Conservation (phyloP, 37 sponge, comb jelly and placozoan species). For the Hexactinellida sp. region DNA sequence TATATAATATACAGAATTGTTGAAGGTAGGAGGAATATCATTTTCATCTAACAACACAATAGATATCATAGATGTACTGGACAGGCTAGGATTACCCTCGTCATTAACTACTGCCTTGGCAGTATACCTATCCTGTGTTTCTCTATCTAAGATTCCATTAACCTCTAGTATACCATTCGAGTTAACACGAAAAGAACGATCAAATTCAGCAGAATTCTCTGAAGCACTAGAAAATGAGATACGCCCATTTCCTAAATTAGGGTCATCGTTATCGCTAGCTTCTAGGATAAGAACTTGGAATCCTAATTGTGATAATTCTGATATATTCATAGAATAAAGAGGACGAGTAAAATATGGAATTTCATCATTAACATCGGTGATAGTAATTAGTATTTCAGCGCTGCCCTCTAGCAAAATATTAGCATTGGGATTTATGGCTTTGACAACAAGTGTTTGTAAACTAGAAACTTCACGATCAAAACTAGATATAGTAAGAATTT, state of each 20-base stretch:
- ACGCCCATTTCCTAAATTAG: not conserved
- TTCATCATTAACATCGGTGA: not conserved
- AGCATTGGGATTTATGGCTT: not conserved
- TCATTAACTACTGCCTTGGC: not conserved
- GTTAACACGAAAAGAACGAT: not conserved
- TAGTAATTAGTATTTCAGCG: not conserved
- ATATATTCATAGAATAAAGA: not conserved
- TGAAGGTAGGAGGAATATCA: slow-evolving; percentile 12
- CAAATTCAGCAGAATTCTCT: not conserved
- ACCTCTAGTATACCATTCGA: not conserved
- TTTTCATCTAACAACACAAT: not conserved
- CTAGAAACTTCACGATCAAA: not conserved
- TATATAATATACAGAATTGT: not conserved
- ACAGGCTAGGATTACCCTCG: not conserved
- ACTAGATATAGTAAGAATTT: not conserved
- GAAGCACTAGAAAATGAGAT: not conserved
- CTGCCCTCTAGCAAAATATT: not conserved
- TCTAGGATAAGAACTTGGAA: not conserved
- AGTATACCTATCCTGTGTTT: not conserved
- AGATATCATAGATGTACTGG: not conserved
- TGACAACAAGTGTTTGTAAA: not conserved
- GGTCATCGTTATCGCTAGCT: not conserved
- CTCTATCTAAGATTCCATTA: slow-evolving; percentile 8
- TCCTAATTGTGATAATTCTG: not conserved
- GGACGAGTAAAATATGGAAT: not conserved